These are phyloP conservation scores for Lacerta viridis DNA, from an alignment of 2,797 vertebrate species.

Conservation along the genomic window DNA sequence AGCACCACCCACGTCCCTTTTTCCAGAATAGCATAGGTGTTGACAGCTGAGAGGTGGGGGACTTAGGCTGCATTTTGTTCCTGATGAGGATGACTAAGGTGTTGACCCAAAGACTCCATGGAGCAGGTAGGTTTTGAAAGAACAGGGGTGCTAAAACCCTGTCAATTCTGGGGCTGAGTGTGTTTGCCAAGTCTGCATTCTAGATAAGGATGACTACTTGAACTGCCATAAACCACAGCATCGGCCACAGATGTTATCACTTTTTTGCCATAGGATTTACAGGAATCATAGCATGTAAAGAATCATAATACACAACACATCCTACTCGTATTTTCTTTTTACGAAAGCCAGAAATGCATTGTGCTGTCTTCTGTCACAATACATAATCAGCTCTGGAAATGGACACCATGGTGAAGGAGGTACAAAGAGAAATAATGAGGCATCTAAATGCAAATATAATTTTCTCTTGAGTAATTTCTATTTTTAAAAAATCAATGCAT, in stretches of 20 bases:
- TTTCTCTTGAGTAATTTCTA: conserved; percentile 37
- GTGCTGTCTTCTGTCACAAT: conserved; percentile 43
- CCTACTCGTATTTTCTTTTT: not conserved
- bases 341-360: not conserved
- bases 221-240: not conserved
- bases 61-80: not conserved
- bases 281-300: conserved; percentile 22
- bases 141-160: not conserved
- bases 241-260: accelerated
- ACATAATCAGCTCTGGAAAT: conserved; percentile 53
- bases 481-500: conserved; percentile 37
- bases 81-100: too few species aligned
- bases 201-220: conserved; percentile 19
- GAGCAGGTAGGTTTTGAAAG: not conserved
- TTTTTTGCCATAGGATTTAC: conserved; percentile 14
- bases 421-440: conserved; percentile 34
- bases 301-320: conserved; percentile 31
- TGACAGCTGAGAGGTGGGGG: not conserved
- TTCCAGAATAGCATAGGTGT: not conserved
- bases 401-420: conserved; percentile 42
- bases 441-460: conserved; percentile 56
- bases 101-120: not conserved
- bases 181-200: not conserved
- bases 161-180: too few species aligned
- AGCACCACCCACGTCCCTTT: too few species aligned